phyloP scores from a whole-genome alignment of 2,113 vertebrate species.

The Perccottus glenii region DNA sequence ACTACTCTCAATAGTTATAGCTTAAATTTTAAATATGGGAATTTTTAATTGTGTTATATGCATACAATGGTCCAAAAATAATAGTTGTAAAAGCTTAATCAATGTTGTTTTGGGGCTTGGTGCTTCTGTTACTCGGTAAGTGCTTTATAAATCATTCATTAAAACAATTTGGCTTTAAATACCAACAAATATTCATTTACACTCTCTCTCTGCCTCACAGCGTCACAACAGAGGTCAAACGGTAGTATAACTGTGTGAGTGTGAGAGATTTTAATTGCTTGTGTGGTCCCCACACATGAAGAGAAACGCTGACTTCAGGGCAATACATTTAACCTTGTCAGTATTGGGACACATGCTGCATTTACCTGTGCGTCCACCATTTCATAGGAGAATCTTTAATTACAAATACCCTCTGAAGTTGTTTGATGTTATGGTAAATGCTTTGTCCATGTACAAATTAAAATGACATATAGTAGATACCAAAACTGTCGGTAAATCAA shows the following conservation, averaged over 20 bases:
- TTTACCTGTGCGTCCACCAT: not conserved
- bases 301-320: conserved; percentile 46
- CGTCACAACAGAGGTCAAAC: conserved; percentile 45
- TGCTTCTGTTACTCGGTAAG: conserved; percentile 26
- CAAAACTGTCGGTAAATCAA: not conserved
- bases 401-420: too few species aligned
- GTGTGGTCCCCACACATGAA: conserved; percentile 35
- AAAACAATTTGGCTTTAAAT: conserved; percentile 30
- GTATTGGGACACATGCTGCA: conserved; percentile 15
- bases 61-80: not conserved
- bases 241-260: conserved; percentile 4
- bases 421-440: too few species aligned
- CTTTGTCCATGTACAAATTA: not conserved
- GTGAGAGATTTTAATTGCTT: conserved; percentile 47
- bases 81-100: conserved; percentile 13
- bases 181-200: conserved; percentile 19
- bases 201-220: conserved; percentile 5
- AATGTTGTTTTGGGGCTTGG: conserved; percentile 7
- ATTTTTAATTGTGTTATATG: not conserved
- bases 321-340: conserved; percentile 65
- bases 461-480: not conserved
- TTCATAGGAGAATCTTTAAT: too few species aligned
- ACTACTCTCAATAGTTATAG: not conserved
- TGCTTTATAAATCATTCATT: conserved; percentile 47
- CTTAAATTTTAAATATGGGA: not conserved